Evolutionary conservation across 2,797 vertebrate species (phyloP), one percentile per base, ranked within the genome.

Genomic region (Anolis apletophallus): DNA sequence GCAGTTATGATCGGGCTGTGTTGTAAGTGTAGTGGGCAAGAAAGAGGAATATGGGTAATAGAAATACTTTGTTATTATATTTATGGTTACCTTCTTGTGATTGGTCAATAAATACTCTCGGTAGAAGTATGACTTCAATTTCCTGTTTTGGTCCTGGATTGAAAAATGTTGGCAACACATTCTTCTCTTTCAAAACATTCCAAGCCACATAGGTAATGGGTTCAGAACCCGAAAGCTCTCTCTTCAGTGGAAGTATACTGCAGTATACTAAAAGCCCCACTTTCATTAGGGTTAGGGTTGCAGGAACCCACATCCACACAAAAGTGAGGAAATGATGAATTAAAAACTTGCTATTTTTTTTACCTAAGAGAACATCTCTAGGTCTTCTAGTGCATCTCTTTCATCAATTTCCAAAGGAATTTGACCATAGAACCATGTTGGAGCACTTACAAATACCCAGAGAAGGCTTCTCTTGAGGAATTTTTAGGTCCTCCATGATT

Each of bases 101-200:
- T 93, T 93, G 92, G 93, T 94, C 91, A 93, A 83, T 87, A 88
- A 91, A 86, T 93, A 87, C 94, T 88, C 80, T 93, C 90, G 54
- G 84, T 88, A 69, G 86, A 93, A 92, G 79, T 89, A 91, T 88
- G 59, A 67, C 78, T 90, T 95, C 89, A 88, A 87, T 92, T 95
- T 93, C 77, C 74, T 87, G 88, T 92, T 90, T 89, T 79, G 76
- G 85, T 3, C 85, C 55, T 91, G 88, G 73, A 81, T 93, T 90
- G 93, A 93, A 55, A 34, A 73, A 29, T 21, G 19, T 84, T 94
- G 86, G 83, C 80, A 92, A 84, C 9, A 46, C 73, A 92, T 92
- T 93, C 91, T 93, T 94, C 89, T 92, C 57, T 82, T 77, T 88
- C 84, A 92, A 82, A 88, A 52, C 50, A 87, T 77, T 85, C 40